Base-by-base conservation (phyloP, 2,888 invertebrate genomes). In the Lumbricus terrestris region DNA sequence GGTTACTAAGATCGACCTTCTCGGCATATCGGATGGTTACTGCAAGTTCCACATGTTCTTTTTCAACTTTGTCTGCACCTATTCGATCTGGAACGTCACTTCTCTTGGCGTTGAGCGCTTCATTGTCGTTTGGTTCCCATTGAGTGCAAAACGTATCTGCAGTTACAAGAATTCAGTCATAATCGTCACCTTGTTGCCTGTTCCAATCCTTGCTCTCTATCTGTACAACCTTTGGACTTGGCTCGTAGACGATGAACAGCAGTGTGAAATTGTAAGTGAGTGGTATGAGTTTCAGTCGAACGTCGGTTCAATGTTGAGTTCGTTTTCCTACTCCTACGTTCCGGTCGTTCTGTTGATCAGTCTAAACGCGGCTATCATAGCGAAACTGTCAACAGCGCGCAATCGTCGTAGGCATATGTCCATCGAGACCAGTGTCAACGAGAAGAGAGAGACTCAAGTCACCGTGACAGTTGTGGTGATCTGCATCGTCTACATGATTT, bases 101-200 rank as follows among this genome's bases (percentile, higher is more conserved):
- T 92, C 93, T 16, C 93, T 94, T 93, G 93, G 94, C 15, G 89
- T 93, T 2, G 94, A 94, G 90, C 92, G 94, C 0, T 93, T 93
- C 90, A 91, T 94, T 20, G 94, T 93, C 34, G 93, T 94, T 18
- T 93, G 93, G 93, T 93, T 94, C 83, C 94, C 94, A 0, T 92
- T 94, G 15, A 92, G 93, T 88, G 94, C 94, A 0, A 93, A 90
- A 88, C 33, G 13, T 3, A 35, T 90, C 38, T 90, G 90, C 38
- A 89, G 35, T 33, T 23, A 37, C 13, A 13, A 82, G 16, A 90
- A 42, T 20, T 34, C 90, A 1, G 37, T 47, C 35, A 69, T 90
- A 16, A 69, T 1, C 33, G 37, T 82, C 23, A 1, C 6, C 38
- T 1, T 82, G 20, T 2, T 89, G 38, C 83, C 83, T 0, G 20